Conservation (phyloP, 2,113 vertebrate genomes). For the Eulacestoma nigropectus region DNA sequence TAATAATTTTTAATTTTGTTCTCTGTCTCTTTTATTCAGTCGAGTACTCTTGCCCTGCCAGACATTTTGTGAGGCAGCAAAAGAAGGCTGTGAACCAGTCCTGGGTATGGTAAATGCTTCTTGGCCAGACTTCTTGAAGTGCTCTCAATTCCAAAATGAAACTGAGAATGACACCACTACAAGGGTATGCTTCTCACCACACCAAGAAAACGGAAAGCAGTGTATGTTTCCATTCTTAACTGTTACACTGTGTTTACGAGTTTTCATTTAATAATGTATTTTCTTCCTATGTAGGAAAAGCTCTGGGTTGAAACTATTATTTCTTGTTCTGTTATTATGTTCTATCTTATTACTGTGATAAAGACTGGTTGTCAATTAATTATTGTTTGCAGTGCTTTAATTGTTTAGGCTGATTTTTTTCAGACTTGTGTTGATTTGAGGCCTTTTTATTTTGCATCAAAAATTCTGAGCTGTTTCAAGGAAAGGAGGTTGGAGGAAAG, state of each 20-base stretch:
- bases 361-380: not conserved
- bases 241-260: not conserved
- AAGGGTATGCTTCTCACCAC: slow-evolving; percentile 79
- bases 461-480: not conserved
- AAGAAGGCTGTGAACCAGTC: slow-evolving; percentile 89
- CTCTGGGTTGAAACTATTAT: not conserved
- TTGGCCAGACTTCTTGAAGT: slow-evolving; percentile 92
- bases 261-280: not conserved
- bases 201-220: slow-evolving; percentile 77
- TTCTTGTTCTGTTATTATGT: not conserved
- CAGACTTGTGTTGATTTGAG: not conserved
- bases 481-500: not conserved
- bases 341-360: not conserved
- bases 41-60: slow-evolving; percentile 80
- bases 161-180: slow-evolving; percentile 47
- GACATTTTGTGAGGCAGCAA: slow-evolving; percentile 90
- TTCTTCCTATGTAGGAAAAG: not conserved
- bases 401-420: not conserved
- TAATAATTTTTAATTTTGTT: not conserved
- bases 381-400: not conserved
- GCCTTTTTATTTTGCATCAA: not conserved
- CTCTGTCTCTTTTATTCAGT: slow-evolving; percentile 50
- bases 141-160: slow-evolving; percentile 85
- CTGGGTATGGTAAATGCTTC: slow-evolving; percentile 90
- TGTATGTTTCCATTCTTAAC: slow-evolving; percentile 70